Evolutionary conservation across 2,888 invertebrate genomes (phyloP).

Genomic region (Apamea epomidion): DNA sequence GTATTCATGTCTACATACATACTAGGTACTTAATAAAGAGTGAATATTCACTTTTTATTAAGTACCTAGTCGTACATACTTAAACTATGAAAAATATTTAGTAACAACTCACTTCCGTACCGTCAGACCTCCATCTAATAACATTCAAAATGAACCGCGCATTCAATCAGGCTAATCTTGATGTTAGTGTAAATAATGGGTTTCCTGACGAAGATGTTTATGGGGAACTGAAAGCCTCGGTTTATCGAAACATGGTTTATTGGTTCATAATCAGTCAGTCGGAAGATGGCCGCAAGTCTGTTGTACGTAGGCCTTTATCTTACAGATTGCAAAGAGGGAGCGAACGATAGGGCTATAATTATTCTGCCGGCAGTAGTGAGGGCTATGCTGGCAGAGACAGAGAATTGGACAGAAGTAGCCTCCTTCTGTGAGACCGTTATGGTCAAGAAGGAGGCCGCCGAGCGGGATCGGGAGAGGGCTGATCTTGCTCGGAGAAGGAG

Average conservation of each 20-base stretch:
- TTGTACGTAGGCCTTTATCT: not conserved
- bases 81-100: not conserved
- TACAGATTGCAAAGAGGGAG: not conserved
- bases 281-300: not conserved
- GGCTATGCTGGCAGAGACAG: too few relatives aligned
- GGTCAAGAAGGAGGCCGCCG: too few relatives aligned
- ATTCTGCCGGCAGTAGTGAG: too few relatives aligned
- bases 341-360: not conserved
- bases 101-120: not conserved
- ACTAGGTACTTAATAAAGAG: too few relatives aligned
- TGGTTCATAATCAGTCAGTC: not conserved
- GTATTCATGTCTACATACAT: too few relatives aligned
- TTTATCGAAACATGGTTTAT: conserved; percentile 13
- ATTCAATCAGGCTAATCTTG: not conserved
- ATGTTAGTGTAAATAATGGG: not conserved
- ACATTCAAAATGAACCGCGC: not conserved
- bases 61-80: too few relatives aligned
- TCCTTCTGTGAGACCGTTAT: too few relatives aligned
- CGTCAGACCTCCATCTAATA: not conserved
- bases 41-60: too few relatives aligned
- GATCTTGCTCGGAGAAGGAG: too few relatives aligned
- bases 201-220: conserved; percentile 4
- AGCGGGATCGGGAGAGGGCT: too few relatives aligned
- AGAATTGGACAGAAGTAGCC: too few relatives aligned
- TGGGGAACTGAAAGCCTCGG: conserved; percentile 4